Conservation (phyloP, 2,888 invertebrate genomes). For the Drosophila merina region DNA sequence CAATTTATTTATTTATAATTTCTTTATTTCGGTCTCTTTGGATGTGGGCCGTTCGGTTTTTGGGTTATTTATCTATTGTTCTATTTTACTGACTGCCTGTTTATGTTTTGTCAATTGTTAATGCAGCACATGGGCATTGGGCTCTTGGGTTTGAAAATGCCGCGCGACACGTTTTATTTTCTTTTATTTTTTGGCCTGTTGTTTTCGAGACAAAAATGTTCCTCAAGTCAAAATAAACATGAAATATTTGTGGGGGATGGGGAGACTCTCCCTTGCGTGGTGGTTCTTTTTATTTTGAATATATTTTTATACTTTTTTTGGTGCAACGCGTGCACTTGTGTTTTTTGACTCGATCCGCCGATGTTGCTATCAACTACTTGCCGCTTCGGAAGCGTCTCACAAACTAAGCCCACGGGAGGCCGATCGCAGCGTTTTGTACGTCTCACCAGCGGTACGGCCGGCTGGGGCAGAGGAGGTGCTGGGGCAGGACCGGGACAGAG, state of each 20-base stretch:
- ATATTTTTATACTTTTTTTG: slow-evolving; percentile 13
- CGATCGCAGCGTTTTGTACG: slow-evolving; percentile 78
- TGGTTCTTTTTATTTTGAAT: slow-evolving; percentile 14
- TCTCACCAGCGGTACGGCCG: slow-evolving; percentile 33
- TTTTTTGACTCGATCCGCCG: slow-evolving; percentile 33
- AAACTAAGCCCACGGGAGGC: slow-evolving; percentile 77
- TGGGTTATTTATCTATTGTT: slow-evolving; percentile 53
- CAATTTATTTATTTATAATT: slow-evolving; percentile 9
- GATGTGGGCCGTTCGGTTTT: background rate
- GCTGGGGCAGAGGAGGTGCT: background rate
- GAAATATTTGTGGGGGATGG: slow-evolving; percentile 35
- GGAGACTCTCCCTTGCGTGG: slow-evolving; percentile 12
- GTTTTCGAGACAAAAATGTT: slow-evolving; percentile 42
- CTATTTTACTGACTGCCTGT: slow-evolving; percentile 48
- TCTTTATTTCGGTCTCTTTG: background rate
- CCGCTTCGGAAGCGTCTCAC: slow-evolving; percentile 78
- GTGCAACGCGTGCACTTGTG: slow-evolving; percentile 52
- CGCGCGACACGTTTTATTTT: slow-evolving; percentile 42
- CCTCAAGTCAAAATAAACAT: slow-evolving; percentile 66
- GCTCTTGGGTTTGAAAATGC: slow-evolving; percentile 37
- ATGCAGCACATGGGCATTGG: slow-evolving; percentile 37
- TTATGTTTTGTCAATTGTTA: slow-evolving; percentile 34
- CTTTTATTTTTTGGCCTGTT: slow-evolving; percentile 22
- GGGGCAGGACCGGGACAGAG: background rate
- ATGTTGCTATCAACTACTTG: slow-evolving; percentile 69